Evolutionary conservation across 2,888 invertebrate species (phyloP).

Genomic region (Prosapia bicincta): DNA sequence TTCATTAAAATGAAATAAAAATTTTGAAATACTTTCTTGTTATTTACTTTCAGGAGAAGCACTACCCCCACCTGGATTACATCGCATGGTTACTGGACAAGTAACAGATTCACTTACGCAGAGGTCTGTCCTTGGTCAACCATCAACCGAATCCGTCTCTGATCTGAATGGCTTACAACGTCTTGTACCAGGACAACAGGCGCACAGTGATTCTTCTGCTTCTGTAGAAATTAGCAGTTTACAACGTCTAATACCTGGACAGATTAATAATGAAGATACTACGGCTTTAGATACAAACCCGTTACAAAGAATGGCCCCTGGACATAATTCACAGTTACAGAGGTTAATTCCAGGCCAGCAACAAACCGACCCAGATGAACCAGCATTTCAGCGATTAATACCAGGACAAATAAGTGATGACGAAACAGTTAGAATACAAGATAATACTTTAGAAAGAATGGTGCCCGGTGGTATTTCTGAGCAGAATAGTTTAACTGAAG

Average conservation of each 20-base stretch:
- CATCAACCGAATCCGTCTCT: background rate
- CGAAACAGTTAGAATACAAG: slow-evolving; percentile 43
- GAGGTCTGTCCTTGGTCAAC: slow-evolving; percentile 8
- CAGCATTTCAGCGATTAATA: background rate
- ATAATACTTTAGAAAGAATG: slow-evolving; percentile 19
- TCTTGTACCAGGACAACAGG: slow-evolving; percentile 17
- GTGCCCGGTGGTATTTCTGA: slow-evolving; percentile 45
- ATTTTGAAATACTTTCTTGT: no score
- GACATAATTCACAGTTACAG: slow-evolving; percentile 7
- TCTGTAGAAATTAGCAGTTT: slow-evolving; percentile 46
- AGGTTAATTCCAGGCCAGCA: background rate
- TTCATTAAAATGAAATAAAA: no score
- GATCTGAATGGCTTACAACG: slow-evolving; percentile 11
- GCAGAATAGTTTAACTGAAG: slow-evolving; percentile 20
- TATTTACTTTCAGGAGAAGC: slow-evolving; percentile 32
- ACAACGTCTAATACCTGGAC: slow-evolving; percentile 53
- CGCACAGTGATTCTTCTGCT: slow-evolving; percentile 44
- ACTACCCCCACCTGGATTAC: slow-evolving; percentile 39
- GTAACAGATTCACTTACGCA: slow-evolving; percentile 26
- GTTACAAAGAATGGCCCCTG: slow-evolving; percentile 12
- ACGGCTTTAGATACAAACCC: slow-evolving; percentile 1
- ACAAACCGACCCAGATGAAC: background rate
- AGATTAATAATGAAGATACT: slow-evolving; percentile 34
- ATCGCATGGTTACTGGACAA: slow-evolving; percentile 40
- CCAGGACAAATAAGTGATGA: slow-evolving; percentile 48